phyloP scores from a whole-genome alignment of 2,113 vertebrate genomes.

The Tursiops truncatus region DNA sequence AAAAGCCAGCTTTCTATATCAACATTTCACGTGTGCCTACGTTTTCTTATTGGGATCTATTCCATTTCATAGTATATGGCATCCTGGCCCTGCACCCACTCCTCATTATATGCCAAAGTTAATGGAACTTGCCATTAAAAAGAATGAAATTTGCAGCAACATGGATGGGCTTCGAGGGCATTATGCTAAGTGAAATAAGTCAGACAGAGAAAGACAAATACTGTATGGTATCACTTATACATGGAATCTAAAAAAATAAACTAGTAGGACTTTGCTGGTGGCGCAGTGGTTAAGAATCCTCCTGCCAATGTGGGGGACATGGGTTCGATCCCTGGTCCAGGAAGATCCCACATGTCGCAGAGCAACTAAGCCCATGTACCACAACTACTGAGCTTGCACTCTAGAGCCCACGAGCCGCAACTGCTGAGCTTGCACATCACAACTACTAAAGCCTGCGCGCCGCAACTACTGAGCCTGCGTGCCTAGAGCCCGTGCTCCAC shows the following conservation, averaged over 20 bases:
- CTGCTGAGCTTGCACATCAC: too few species aligned
- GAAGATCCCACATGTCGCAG: too few species aligned
- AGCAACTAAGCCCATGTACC: too few species aligned
- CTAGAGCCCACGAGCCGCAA: too few species aligned
- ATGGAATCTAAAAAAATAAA: background rate
- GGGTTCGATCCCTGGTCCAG: too few species aligned
- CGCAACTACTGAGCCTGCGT: too few species aligned
- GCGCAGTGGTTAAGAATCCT: too few species aligned
- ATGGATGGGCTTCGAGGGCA: background rate
- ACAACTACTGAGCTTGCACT: too few species aligned
- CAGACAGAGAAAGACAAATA: background rate
- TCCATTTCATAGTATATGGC: slow-evolving; percentile 41
- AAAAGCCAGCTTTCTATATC: slow-evolving; percentile 46
- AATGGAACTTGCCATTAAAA: background rate
- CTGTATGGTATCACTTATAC: background rate
- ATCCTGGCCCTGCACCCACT: background rate
- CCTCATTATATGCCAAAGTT: slow-evolving; percentile 20
- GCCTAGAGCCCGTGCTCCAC: too few species aligned
- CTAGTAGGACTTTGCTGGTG: too few species aligned
- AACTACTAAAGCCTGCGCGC: too few species aligned
- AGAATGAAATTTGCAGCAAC: background rate
- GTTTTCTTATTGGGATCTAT: slow-evolving; percentile 39
- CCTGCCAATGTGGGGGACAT: too few species aligned
- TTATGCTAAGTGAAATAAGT: background rate
- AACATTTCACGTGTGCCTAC: slow-evolving; percentile 20